Conservation (phyloP, 2,797 vertebrate genomes). For the Thalassophryne amazonica region DNA sequence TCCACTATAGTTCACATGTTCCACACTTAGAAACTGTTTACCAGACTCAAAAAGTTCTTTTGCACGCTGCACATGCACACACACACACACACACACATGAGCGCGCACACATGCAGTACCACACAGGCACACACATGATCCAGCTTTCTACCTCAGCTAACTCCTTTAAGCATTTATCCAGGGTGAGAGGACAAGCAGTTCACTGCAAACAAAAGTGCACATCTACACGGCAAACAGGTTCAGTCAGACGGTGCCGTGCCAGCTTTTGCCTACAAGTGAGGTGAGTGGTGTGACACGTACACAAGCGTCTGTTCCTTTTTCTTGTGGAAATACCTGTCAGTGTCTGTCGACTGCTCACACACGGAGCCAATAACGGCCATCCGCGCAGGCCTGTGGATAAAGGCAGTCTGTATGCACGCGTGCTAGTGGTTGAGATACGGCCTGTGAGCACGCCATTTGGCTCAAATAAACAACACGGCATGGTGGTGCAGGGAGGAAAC, state of each 20-base stretch:
- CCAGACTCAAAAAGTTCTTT: slow-evolving; percentile 61
- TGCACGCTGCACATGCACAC: slow-evolving; percentile 9
- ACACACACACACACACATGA: slow-evolving; percentile 2
- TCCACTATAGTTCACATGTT: slow-evolving; percentile 74
- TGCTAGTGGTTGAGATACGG: slow-evolving; percentile 10
- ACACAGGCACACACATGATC: slow-evolving; percentile 5
- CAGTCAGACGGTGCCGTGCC: slow-evolving; percentile 41
- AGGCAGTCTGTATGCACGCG: slow-evolving; percentile 18
- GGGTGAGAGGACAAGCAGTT: slow-evolving; percentile 37
- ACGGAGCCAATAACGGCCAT: slow-evolving; percentile 22
- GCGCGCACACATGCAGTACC: slow-evolving; percentile 3
- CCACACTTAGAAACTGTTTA: slow-evolving; percentile 71
- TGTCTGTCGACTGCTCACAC: slow-evolving; percentile 48
- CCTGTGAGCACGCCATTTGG: slow-evolving; percentile 12
- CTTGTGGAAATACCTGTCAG: slow-evolving; percentile 66
- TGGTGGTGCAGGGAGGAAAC: slow-evolving; percentile 55
- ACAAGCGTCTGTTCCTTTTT: slow-evolving; percentile 57
- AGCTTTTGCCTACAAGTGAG: slow-evolving; percentile 55
- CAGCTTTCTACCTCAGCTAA: slow-evolving; percentile 26
- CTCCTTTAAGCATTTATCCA: slow-evolving; percentile 59
- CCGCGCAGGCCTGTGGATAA: not conserved
- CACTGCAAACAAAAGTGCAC: slow-evolving; percentile 46
- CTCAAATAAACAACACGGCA: slow-evolving; percentile 34
- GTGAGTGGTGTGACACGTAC: slow-evolving; percentile 63
- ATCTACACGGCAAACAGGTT: slow-evolving; percentile 44